Conservation (phyloP, 1,140 invertebrate species). For the Lepidurus packardi region DNA sequence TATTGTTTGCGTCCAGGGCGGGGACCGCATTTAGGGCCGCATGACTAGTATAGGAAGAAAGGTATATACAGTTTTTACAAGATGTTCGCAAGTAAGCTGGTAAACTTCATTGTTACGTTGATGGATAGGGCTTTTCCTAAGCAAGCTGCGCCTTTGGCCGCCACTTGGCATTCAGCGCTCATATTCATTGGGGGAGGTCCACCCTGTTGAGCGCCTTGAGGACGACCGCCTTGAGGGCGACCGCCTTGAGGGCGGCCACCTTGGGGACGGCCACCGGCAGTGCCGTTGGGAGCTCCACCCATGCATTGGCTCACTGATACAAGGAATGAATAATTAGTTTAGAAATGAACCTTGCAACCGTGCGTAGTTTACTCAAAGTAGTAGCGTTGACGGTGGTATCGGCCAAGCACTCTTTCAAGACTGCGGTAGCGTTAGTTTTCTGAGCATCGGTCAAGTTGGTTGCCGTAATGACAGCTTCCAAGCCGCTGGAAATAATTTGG, state of each 20-base stretch:
- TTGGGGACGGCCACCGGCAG: background rate
- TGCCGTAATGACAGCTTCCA: background rate
- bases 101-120: background rate
- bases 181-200: background rate
- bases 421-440: background rate
- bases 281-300: background rate
- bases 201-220: background rate
- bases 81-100: background rate
- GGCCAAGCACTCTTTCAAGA: background rate
- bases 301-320: constrained; percentile 3
- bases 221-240: background rate
- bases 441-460: constrained; percentile 1
- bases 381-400: background rate
- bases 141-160: background rate
- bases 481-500: background rate
- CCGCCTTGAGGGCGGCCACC: background rate
- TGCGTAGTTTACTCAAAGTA: background rate
- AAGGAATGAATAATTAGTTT: background rate
- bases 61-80: background rate
- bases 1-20: background rate
- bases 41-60: background rate
- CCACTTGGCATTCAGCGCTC: background rate
- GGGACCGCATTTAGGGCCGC: background rate
- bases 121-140: background rate
- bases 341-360: background rate